Conservation (phyloP, 2,113 vertebrate genomes). For the Tachysurus vachellii region DNA sequence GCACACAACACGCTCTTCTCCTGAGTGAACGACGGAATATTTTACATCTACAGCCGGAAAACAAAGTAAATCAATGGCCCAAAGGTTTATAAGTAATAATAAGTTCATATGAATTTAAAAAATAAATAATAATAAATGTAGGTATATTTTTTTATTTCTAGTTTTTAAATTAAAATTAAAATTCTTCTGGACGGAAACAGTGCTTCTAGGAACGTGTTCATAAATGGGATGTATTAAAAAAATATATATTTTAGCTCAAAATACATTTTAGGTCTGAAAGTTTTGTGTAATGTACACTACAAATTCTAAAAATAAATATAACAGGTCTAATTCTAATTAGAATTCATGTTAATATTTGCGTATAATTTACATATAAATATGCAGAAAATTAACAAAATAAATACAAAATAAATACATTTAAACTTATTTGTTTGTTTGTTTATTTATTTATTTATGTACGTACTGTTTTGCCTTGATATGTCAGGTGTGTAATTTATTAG, state of each 20-base stretch:
- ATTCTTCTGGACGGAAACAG: neutral
- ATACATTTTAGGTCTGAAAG: too few relatives aligned
- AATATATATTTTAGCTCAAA: neutral
- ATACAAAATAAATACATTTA: neutral
- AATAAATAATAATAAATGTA: neutral
- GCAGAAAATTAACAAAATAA: neutral
- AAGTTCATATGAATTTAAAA: neutral
- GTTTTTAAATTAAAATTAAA: neutral
- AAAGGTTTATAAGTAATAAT: neutral
- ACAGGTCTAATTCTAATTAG: neutral
- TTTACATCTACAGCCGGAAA: neutral
- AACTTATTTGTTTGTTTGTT: too few relatives aligned
- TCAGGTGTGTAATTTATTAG: slow-evolving; percentile 17
- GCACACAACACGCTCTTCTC: too few relatives aligned
- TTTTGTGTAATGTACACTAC: neutral
- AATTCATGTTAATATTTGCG: neutral
- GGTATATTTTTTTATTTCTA: neutral
- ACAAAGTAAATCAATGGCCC: neutral
- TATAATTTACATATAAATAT: neutral
- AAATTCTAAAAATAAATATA: neutral
- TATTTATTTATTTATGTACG: neutral
- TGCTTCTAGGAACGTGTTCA: neutral
- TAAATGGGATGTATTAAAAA: neutral
- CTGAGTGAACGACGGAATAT: too few relatives aligned
- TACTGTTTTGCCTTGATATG: neutral